phyloP scores from a whole-genome alignment of 2,888 invertebrate species.

The Venusia cambrica region DNA sequence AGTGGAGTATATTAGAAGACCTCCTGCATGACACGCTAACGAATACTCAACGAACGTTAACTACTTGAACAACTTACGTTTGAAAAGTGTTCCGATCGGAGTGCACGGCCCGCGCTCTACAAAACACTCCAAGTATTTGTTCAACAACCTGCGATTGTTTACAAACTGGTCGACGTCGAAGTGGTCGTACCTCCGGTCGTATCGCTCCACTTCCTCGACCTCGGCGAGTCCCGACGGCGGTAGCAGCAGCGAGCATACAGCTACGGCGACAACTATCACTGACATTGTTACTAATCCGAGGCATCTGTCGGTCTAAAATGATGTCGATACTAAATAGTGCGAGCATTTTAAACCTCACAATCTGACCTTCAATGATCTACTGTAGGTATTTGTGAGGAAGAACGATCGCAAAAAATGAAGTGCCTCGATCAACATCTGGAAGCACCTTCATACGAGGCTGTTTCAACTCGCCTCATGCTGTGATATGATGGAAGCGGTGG shows the following conservation, averaged over 20 bases:
- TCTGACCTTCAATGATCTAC: constrained; percentile 46
- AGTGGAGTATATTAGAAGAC: no score
- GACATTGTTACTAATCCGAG: constrained; percentile 3
- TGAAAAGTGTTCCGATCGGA: constrained; percentile 57
- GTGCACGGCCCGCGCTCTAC: constrained; percentile 58
- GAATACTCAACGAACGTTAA: no score
- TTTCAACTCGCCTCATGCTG: constrained; percentile 15
- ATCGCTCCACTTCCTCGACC: constrained; percentile 47
- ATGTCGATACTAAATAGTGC: constrained; percentile 37
- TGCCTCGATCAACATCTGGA: constrained; percentile 31
- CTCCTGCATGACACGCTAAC: no score
- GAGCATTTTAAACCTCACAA: constrained; percentile 48
- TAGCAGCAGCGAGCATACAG: no score
- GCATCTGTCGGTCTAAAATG: constrained; percentile 36
- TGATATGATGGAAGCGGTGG: constrained; percentile 8
- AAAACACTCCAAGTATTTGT: constrained; percentile 85
- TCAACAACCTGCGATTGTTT: constrained; percentile 83
- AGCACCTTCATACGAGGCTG: constrained; percentile 13
- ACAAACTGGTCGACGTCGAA: constrained; percentile 85
- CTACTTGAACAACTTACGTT: constrained; percentile 52
- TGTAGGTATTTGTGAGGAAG: constrained; percentile 38
- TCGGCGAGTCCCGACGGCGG: no score
- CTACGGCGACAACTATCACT: no score
- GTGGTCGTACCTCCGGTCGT: constrained; percentile 80
- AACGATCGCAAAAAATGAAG: constrained; percentile 36